These are phyloP conservation scores for Acleris literana DNA, from an alignment of 2,888 invertebrate species.

Conservation along the genomic window DNA sequence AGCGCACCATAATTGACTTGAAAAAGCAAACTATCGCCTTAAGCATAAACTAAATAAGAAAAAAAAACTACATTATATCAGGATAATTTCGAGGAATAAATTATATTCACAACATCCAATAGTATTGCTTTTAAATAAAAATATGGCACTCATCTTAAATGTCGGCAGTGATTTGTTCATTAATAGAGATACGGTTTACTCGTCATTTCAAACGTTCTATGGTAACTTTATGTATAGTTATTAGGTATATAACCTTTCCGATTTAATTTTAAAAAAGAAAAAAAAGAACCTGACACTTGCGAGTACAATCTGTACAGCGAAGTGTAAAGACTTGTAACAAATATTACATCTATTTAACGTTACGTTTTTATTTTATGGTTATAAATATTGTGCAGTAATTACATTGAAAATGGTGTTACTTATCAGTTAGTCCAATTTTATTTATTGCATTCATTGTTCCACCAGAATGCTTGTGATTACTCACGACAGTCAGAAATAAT, in stretches of 20 bases:
- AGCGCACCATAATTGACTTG: slow-evolving; percentile 80
- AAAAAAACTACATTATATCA: slow-evolving; percentile 36
- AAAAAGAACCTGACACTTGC: neutral
- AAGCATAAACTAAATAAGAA: slow-evolving; percentile 41
- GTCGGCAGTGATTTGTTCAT: slow-evolving; percentile 40
- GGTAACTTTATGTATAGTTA: slow-evolving; percentile 48
- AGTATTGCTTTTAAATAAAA: slow-evolving; percentile 37
- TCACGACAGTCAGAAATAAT: slow-evolving; percentile 7
- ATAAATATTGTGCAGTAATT: slow-evolving; percentile 77
- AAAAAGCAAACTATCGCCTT: slow-evolving; percentile 56
- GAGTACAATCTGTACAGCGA: neutral
- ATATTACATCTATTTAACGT: slow-evolving; percentile 56
- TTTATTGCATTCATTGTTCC: slow-evolving; percentile 44
- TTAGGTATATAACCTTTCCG: slow-evolving; percentile 1
- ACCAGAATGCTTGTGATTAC: slow-evolving; percentile 21
- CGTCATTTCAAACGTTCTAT: slow-evolving; percentile 43
- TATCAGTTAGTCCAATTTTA: slow-evolving; percentile 39
- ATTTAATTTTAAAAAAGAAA: slow-evolving; percentile 2
- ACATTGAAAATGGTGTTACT: slow-evolving; percentile 66
- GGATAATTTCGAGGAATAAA: slow-evolving; percentile 41
- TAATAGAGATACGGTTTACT: neutral
- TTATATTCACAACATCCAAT: slow-evolving; percentile 31
- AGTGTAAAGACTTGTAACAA: slow-evolving; percentile 48
- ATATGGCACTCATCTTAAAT: slow-evolving; percentile 49
- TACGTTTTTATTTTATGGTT: slow-evolving; percentile 58